Evolutionary conservation across 2,113 vertebrate genomes (phyloP), one percentile per base, ranked within the genome.

Genomic region (Spea multiplicata): DNA sequence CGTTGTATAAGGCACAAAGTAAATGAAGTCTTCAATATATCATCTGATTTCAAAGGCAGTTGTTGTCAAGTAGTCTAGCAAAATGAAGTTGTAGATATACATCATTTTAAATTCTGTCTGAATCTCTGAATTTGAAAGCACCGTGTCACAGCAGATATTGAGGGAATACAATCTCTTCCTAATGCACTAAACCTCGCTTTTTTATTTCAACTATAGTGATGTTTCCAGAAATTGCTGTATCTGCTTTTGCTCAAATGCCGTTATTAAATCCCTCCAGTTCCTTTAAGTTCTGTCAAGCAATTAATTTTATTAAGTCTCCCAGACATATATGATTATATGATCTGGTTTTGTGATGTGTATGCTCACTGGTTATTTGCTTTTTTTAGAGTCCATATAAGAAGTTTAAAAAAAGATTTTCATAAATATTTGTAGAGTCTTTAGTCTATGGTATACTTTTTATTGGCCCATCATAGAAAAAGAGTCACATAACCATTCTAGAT

Each of bases 191-290:
- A 61, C 10, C 57, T 9, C 3, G 4, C 57, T 61, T 61, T n/a
- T 61, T n/a, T 13, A 61, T 10, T 61, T 61, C 57, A 12, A 13
- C 57, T 61, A 61, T 61, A 14, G 10, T 61, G 57, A 61, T 61
- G 57, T 61, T 61, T 61, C 13, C 14, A 61, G 57, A 61, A 61
- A 61, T 61, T 61, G 57, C 57, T 5, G 10, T 61, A 13, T 2
- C 57, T 61, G 57, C 57, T 59, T 59, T 59, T 7, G 4, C 57
- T 59, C 12, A 8, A 6, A 59, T 8, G 57, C 57, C 5, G 57
- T 61, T 61, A 61, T 13, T 61, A 61, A 61, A 61, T 61, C 57
- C 57, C 57, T 61, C 14, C 57, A 61, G 14, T 61, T 61, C 57
- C 57, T 61, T 61, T 13, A 5, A 61, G 50, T 10, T 61, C 57